Evolutionary conservation across 2,113 vertebrate species (phyloP), one percentile per base, ranked within the genome.

Genomic region (Artemisiospiza belli): DNA sequence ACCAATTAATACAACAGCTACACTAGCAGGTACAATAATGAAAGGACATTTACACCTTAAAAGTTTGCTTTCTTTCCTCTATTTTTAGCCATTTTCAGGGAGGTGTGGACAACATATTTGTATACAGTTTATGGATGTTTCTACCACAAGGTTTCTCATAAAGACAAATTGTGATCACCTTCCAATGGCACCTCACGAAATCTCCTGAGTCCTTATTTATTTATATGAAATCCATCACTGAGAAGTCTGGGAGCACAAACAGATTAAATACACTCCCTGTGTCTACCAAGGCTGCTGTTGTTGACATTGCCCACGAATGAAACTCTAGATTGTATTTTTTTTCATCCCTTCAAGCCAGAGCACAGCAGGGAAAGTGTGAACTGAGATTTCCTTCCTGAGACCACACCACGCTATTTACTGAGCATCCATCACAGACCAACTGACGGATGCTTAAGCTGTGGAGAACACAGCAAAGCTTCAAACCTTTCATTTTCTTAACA

Each of bases 131-230:
- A 93, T 62, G 46, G 21, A 73, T 79, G 35, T 69, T 92, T 78
- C 79, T 77, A 72, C 33, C 52, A 83, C 37, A 84, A 67, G 33
- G 76, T 59, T 70, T 87, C 75, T 39, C 17, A 2, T 62, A 67
- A 80, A 89, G 84, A 96, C n/a, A 74, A 91, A 95, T 74, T 63
- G 79, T 66, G 62, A 90, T 87, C 88, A 78, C 83, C 91, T 89
- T 90, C 39, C 62, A 87, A 8, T 37, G 75, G 46, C 87, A 95
- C 74, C 87, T 95, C 94, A 83, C 44, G 54, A 91, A 92, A 87
- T 91, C 84, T 95, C 92, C 49, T 1, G n/a, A 78, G 83, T 79
- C 58, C 79, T 96, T 94, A 83, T 93, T 95, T 96, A 92, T 97
- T 93, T 96, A 87, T 73, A 91, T 6, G 6, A 63, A 82, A 92